phyloP scores from a whole-genome alignment of 2,797 vertebrate genomes.

The Halcyon chelicuti region DNA sequence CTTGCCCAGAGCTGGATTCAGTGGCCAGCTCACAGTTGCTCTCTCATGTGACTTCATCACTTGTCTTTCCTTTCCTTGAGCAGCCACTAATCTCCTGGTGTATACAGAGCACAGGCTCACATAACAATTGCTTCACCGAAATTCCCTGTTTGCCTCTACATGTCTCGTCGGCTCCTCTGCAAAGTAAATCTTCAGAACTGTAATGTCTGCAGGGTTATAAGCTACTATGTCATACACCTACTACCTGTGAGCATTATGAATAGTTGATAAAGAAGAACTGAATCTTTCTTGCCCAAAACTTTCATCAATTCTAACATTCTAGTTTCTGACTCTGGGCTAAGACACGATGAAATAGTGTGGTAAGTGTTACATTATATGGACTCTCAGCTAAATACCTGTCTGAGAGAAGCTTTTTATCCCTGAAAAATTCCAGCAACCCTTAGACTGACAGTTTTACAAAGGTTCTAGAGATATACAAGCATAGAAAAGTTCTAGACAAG shows the following conservation, averaged over 20 bases:
- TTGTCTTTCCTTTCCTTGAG: not conserved
- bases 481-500: not conserved
- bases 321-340: not conserved
- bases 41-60: not conserved
- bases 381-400: not conserved
- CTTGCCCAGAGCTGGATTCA: not conserved
- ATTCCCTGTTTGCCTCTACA: not conserved
- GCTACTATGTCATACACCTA: not conserved
- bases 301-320: not conserved
- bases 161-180: not conserved
- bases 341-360: not conserved
- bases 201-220: not conserved
- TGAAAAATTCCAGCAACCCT: not conserved
- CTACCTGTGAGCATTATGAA: not conserved
- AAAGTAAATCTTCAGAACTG: not conserved
- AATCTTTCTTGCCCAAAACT: not conserved
- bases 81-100: not conserved
- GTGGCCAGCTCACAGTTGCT: not conserved
- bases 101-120: not conserved
- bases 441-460: not conserved
- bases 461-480: not conserved
- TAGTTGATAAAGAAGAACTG: not conserved
- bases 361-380: not conserved
- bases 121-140: not conserved
- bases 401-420: not conserved